A percentile compares a stretch with the other conserved stretches of the same genome.
These are phyloP conservation scores for Athetis lepigone DNA, from an alignment of 2,888 invertebrate genomes.

Conservation along the genomic window DNA sequence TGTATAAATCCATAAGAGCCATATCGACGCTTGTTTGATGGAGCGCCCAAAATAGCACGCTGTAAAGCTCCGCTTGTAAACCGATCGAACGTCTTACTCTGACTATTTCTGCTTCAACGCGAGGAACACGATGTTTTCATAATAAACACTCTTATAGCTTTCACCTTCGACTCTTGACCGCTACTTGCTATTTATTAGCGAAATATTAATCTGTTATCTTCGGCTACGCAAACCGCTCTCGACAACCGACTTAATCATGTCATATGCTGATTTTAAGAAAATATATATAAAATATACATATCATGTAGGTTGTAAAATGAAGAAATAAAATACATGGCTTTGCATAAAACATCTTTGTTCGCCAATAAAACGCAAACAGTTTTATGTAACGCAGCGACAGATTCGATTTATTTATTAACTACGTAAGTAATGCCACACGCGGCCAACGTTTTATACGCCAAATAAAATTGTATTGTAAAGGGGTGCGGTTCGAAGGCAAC, in stretches of 20 bases:
- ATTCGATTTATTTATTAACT: slow-evolving; percentile 72
- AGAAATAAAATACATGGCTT: slow-evolving; percentile 46
- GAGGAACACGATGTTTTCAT: slow-evolving; percentile 75
- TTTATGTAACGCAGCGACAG: slow-evolving; percentile 65
- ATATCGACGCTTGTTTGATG: slow-evolving; percentile 79
- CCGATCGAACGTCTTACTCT: slow-evolving; percentile 82
- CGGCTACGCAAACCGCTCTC: slow-evolving; percentile 38
- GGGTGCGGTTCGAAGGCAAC: slow-evolving; percentile 77
- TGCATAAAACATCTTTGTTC: slow-evolving; percentile 57
- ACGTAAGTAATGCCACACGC: slow-evolving; percentile 65
- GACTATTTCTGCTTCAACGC: slow-evolving; percentile 75
- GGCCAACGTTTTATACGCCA: slow-evolving; percentile 68
- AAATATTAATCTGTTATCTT: slow-evolving; percentile 56
- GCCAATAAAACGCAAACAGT: slow-evolving; percentile 62
- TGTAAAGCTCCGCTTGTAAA: slow-evolving; percentile 79
- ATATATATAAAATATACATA: slow-evolving; percentile 30
- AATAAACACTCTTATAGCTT: slow-evolving; percentile 79
- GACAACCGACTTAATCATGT: slow-evolving; percentile 32
- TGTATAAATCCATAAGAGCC: slow-evolving; percentile 81
- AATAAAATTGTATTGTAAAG: slow-evolving; percentile 79
- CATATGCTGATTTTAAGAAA: no score
- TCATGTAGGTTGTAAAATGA: slow-evolving; percentile 36
- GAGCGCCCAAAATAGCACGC: slow-evolving; percentile 83
- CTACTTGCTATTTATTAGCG: slow-evolving; percentile 68
- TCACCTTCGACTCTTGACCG: slow-evolving; percentile 76